Base-by-base conservation (phyloP, 2,113 vertebrate species). In the Lamprotornis superbus region DNA sequence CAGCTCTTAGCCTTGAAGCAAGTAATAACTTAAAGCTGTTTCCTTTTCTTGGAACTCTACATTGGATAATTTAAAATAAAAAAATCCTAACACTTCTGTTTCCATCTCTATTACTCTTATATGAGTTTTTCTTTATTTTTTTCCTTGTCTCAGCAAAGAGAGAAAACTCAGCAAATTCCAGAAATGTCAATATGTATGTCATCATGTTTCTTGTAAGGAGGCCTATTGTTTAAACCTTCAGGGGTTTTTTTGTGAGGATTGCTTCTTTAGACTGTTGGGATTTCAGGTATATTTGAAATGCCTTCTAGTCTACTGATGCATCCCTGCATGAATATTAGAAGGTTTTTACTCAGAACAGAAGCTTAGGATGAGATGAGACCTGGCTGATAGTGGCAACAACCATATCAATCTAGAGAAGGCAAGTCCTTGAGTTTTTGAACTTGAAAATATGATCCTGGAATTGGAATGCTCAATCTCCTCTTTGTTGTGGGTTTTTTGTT, bases 131-230 rank as follows among this genome's bases (percentile, higher is more conserved):
- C 50, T 3, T 35, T 2, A 16, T 56, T 31, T 19, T 73, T 25
- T 10, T 11, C 7, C 9, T 55, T 47, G 5, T 56, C 24, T 69
- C 15, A 35, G 14, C 19, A 65, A 23, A 27, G 77, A 63, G 50
- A 28, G n/a, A 67, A 64, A 75, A 18, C 13, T 11, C 24, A 81
- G 28, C 12, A 74, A 63, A 69, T 73, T 50, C 24, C 40, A 70
- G 67, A 80, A 70, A 17, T 11, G 2, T n/a, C n/a, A n/a, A n/a
- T 1, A 0, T 33, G 1, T 59, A 3, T 67, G 20, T 64, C 27
- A 35, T 30, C 15, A 12, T 49, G 9, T 77, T 85, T 79, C n/a
- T 77, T 49, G 9, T 23, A 47, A 84, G 39, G 37, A 74, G 22
- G 15, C 0, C 0, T 27, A 2, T 18, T 56, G 2, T 60, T 85